Conservation (phyloP, 2,888 invertebrate genomes). For the Ophonus ardosiacus region DNA sequence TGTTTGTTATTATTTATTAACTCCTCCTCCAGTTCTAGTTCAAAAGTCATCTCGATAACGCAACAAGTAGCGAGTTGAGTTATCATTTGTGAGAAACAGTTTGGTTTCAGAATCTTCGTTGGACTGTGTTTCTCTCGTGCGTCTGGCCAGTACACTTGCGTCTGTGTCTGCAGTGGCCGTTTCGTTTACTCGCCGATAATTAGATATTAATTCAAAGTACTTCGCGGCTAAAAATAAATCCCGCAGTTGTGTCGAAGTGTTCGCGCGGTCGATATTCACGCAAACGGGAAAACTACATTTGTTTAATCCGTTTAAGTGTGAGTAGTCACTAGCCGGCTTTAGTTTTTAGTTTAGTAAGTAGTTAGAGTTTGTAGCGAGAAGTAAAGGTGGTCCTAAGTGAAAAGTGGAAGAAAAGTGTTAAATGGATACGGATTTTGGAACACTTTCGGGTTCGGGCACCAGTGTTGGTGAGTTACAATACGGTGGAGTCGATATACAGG, state of each 20-base stretch:
- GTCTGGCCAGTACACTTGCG: too few relatives aligned
- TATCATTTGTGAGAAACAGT: neutral
- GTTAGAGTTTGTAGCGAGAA: conserved; percentile 8
- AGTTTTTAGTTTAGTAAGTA: neutral
- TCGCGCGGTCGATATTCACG: conserved; percentile 52
- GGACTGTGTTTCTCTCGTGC: too few relatives aligned
- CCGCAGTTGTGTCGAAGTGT: conserved; percentile 38
- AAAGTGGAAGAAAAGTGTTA: neutral
- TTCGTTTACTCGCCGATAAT: conserved; percentile 57
- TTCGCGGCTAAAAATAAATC: conserved; percentile 54
- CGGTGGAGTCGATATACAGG: too few relatives aligned
- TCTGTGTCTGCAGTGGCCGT: conserved; percentile 27
- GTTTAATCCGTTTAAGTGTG: conserved; percentile 23
- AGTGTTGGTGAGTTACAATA: conserved; percentile 33
- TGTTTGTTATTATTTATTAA: neutral
- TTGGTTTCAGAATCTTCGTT: neutral
- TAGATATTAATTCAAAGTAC: conserved; percentile 63
- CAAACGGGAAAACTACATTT: conserved; percentile 39
- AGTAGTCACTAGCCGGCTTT: neutral
- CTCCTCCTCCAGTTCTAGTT: neutral
- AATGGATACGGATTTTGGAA: conserved; percentile 60
- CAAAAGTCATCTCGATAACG: conserved; percentile 17
- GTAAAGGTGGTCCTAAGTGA: neutral
- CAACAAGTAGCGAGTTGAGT: neutral
- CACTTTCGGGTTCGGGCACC: neutral